A percentile compares a stretch with the other conserved stretches of the same genome.
Evolutionary conservation across 1,140 invertebrate species (phyloP).

Genomic region (Habropoda laboriosa): DNA sequence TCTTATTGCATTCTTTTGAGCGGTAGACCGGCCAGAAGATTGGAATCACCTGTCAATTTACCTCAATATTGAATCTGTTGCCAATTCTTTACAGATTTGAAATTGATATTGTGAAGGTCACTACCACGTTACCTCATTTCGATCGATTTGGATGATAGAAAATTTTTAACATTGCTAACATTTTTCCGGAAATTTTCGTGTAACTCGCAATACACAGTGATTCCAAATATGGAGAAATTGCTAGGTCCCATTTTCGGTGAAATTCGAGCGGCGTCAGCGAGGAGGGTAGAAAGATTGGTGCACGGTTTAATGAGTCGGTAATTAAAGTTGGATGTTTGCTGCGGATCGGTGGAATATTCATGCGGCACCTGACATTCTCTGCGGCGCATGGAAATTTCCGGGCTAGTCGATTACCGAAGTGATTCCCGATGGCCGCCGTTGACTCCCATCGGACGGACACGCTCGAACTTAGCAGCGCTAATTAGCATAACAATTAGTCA

Average conservation of each 20-base stretch:
- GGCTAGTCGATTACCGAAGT: slow-evolving; percentile 21
- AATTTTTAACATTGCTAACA: too few species aligned
- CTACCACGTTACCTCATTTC: too few species aligned
- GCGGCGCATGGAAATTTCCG: slow-evolving; percentile 24
- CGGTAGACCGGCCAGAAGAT: too few species aligned
- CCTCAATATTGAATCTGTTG: too few species aligned
- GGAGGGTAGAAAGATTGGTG: not conserved
- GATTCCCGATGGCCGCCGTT: slow-evolving; percentile 26
- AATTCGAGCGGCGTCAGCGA: not conserved
- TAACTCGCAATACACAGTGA: too few species aligned
- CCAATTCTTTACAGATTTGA: too few species aligned
- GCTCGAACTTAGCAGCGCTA: slow-evolving; percentile 28
- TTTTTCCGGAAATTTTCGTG: too few species aligned
- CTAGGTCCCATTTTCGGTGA: not conserved
- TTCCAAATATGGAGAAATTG: not conserved
- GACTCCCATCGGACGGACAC: slow-evolving; percentile 5
- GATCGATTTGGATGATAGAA: too few species aligned
- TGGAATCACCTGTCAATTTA: too few species aligned
- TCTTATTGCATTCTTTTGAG: too few species aligned
- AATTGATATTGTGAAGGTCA: too few species aligned
- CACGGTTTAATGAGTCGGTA: slow-evolving; percentile 1
- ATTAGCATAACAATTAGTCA: slow-evolving; percentile 48
- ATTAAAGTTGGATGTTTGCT: slow-evolving; percentile 46
- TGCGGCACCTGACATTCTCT: slow-evolving; percentile 2
- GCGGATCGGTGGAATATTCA: slow-evolving; percentile 30